These are phyloP conservation scores for Fringilla coelebs DNA, from an alignment of 2,797 vertebrate genomes.

Conservation along the genomic window DNA sequence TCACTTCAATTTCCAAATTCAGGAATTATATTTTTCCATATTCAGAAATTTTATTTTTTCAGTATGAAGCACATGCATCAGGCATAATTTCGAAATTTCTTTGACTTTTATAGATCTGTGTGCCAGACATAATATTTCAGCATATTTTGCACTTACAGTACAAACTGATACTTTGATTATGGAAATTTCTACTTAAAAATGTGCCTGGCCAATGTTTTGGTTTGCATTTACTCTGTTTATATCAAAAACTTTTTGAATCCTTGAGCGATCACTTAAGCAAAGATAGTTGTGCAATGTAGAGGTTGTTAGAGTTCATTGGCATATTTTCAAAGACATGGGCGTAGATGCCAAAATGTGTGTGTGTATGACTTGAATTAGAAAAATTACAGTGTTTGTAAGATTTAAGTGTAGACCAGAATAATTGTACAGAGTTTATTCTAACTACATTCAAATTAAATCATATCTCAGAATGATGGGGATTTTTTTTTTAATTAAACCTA, in stretches of 20 bases:
- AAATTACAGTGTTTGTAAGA: neutral
- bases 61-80: neutral
- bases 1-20: neutral
- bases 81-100: neutral
- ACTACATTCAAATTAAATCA: neutral
- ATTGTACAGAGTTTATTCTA: neutral
- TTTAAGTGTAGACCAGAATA: neutral
- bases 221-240: neutral
- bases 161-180: neutral
- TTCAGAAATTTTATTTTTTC: neutral
- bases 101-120: neutral
- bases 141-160: neutral
- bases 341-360: neutral
- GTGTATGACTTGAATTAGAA: neutral
- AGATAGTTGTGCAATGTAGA: neutral
- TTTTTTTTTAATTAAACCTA: neutral
- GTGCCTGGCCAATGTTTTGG: neutral
- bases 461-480: neutral
- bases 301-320: neutral
- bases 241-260: neutral
- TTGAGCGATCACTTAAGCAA: neutral
- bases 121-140: neutral
- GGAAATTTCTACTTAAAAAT: neutral
- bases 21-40: neutral
- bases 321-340: neutral